Percentiles rank a stretch among this genome's conserved stretches.
phyloP scores from a whole-genome alignment of 2,797 vertebrate species.

The Antennarius maculatus region DNA sequence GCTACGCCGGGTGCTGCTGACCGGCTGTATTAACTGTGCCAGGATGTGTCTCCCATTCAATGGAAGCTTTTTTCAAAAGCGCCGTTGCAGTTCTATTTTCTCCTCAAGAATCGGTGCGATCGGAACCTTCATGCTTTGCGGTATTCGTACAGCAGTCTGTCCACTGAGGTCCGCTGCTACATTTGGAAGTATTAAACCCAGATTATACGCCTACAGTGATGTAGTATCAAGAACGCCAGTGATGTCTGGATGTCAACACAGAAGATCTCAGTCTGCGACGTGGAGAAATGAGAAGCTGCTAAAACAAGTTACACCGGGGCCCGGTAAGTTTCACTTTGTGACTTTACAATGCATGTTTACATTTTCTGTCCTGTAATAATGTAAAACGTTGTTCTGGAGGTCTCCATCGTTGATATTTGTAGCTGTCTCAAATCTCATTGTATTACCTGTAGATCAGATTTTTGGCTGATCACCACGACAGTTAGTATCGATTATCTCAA shows the following conservation, averaged over 20 bases:
- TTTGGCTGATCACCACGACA: too few species aligned
- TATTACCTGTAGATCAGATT: too few species aligned
- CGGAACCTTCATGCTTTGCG: not conserved
- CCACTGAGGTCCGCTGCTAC: not conserved
- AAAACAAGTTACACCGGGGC: constrained; percentile 34
- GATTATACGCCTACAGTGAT: constrained; percentile 17
- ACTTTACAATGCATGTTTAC: too few species aligned
- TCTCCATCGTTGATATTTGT: too few species aligned
- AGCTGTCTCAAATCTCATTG: too few species aligned
- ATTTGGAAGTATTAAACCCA: constrained; percentile 2
- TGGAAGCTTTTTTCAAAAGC: constrained; percentile 23
- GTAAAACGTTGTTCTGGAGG: too few species aligned
- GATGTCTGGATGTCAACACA: constrained; percentile 15
- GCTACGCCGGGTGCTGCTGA: constrained; percentile 41
- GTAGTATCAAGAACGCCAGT: not conserved
- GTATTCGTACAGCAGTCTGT: not conserved
- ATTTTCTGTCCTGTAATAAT: too few species aligned
- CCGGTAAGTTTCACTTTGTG: constrained; percentile 43
- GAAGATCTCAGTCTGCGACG: not conserved
- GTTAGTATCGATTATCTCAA: not conserved
- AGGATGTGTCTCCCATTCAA: constrained; percentile 13
- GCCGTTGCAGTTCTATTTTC: constrained; percentile 33
- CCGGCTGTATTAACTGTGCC: constrained; percentile 37
- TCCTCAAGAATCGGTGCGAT: constrained; percentile 4
- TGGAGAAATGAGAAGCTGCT: constrained; percentile 37